Conservation (phyloP, 2,797 vertebrate genomes). For the Apogon hyalosoma region DNA sequence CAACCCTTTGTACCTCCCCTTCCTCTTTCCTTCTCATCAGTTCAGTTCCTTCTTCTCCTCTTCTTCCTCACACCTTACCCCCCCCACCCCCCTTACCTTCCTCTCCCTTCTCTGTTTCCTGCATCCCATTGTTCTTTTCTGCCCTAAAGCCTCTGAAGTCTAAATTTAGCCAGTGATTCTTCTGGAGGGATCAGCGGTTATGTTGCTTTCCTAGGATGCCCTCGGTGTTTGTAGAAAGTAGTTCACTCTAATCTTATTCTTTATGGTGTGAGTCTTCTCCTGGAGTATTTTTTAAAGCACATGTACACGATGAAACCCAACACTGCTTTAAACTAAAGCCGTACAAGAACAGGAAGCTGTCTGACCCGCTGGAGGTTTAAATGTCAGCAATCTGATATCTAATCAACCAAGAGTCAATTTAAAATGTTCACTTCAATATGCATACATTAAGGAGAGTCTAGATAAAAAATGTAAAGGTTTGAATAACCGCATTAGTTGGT, state of each 20-base stretch:
- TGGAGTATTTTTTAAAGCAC: conserved; percentile 22
- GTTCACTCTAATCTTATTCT: conserved; percentile 57
- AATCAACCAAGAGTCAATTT: background rate
- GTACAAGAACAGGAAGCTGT: background rate
- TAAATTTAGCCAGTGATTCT: conserved; percentile 70
- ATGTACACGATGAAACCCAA: conserved; percentile 8
- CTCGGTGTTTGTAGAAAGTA: conserved; percentile 65
- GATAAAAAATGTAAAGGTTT: no score
- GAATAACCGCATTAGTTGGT: no score
- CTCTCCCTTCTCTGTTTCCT: conserved; percentile 53
- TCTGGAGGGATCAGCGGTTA: conserved; percentile 54
- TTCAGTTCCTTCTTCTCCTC: conserved; percentile 7
- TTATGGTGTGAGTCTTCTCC: conserved; percentile 38
- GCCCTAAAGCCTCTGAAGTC: conserved; percentile 63
- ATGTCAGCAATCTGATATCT: conserved; percentile 5
- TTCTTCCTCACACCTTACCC: conserved; percentile 29
- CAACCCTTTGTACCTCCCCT: background rate
- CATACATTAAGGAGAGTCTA: background rate
- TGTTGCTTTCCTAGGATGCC: conserved; percentile 60
- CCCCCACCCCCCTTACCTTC: conserved; percentile 30
- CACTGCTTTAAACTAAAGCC: background rate
- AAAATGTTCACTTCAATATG: background rate
- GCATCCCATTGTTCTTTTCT: conserved; percentile 66
- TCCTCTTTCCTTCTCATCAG: conserved; percentile 20
- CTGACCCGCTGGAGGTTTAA: background rate